phyloP scores from a whole-genome alignment of 2,888 invertebrate genomes.

The Amiota minor region DNA sequence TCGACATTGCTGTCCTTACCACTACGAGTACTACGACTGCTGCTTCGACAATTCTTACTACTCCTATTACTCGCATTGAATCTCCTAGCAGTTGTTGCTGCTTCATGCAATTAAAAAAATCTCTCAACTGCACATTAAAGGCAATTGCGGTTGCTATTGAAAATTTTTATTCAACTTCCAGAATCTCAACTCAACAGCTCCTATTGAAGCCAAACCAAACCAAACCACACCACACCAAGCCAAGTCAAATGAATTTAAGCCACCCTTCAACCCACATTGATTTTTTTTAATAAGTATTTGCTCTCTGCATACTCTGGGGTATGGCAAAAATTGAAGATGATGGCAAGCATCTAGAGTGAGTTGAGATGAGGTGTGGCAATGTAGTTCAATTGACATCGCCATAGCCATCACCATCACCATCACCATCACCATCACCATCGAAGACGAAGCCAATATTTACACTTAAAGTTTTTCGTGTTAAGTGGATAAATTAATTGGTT shows the following conservation, averaged over 20 bases:
- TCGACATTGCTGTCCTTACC: too few species aligned
- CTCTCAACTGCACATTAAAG: constrained; percentile 57
- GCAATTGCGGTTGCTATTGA: constrained; percentile 55
- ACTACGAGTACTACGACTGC: too few species aligned
- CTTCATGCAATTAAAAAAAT: constrained; percentile 53
- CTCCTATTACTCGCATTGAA: too few species aligned
- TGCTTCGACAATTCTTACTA: too few species aligned
- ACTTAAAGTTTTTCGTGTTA: constrained; percentile 63
- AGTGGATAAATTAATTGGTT: constrained; percentile 63
- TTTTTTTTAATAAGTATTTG: constrained; percentile 39
- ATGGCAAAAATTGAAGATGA: background rate
- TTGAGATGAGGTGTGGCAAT: background rate
- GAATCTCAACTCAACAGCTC: too few species aligned
- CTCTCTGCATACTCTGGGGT: constrained; percentile 19
- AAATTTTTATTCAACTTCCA: constrained; percentile 35
- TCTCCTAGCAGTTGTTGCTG: too few species aligned
- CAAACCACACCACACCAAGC: constrained; percentile 24
- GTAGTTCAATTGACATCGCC: constrained; percentile 16
- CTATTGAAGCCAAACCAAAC: constrained; percentile 28
- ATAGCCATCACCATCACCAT: constrained; percentile 27
- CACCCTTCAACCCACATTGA: constrained; percentile 35
- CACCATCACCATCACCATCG: background rate
- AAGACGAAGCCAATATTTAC: constrained; percentile 56
- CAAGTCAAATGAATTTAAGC: constrained; percentile 15
- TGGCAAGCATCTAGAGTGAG: constrained; percentile 27